Conservation (phyloP, 1,140 invertebrate genomes). For the Pogonus chalceus region DNA sequence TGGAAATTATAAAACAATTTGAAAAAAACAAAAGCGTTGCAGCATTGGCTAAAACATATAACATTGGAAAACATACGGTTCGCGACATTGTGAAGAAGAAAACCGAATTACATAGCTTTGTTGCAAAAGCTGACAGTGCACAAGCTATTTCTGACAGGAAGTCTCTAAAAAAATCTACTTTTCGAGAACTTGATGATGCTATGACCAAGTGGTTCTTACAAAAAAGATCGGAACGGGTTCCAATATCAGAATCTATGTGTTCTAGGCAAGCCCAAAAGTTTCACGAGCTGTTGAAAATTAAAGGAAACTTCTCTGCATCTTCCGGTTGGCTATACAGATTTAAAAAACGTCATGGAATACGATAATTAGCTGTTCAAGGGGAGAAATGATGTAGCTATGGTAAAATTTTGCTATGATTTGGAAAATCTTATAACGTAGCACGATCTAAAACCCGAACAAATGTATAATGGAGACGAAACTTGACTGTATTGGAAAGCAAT, state of each 20-base stretch:
- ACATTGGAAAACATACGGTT: constrained; percentile 11
- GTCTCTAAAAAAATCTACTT: constrained; percentile 10
- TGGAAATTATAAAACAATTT: too few species aligned
- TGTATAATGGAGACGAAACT: constrained; percentile 34
- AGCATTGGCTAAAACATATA: constrained; percentile 7
- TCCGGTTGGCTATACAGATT: constrained; percentile 15
- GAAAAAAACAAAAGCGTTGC: too few species aligned
- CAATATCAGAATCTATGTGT: constrained; percentile 17
- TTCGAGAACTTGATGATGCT: constrained; percentile 15
- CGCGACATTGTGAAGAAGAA: constrained; percentile 11
- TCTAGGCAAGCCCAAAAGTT: constrained; percentile 13
- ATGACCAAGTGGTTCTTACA: constrained; percentile 17
- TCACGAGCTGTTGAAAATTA: constrained; percentile 12
- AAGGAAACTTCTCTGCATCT: constrained; percentile 13
- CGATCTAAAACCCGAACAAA: constrained; percentile 20
- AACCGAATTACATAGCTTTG: too few species aligned
- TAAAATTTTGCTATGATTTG: constrained; percentile 16
- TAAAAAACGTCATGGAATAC: constrained; percentile 16
- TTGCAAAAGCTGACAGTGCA: too few species aligned
- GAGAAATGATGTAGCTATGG: constrained; percentile 16
- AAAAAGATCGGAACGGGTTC: constrained; percentile 15
- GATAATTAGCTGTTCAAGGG: too few species aligned
- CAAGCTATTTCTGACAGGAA: neutral
- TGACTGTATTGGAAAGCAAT: constrained; percentile 31
- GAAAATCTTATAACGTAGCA: constrained; percentile 14